Base-by-base conservation (phyloP, 2,797 vertebrate species). In the Semaprochilodus insignis region DNA sequence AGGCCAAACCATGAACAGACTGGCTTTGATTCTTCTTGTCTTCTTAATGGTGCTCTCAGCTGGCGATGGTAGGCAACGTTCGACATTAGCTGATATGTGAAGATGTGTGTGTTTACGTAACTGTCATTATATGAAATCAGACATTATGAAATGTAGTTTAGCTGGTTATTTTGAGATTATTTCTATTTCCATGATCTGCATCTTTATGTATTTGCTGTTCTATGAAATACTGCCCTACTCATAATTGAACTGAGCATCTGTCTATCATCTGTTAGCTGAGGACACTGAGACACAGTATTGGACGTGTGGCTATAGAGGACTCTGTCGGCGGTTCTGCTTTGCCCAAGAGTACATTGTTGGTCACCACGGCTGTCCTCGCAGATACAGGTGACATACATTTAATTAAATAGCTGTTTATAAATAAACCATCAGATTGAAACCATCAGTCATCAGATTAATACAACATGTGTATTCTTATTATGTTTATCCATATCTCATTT, bases 301-400 rank as follows among this genome's bases (percentile, higher is more conserved):
- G 92, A 92, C 89, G 2, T 93, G 94, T 77, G 93, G 93, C 59
- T 91, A 90, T 86, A 93, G 90, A 91, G 93, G 94, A 92, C 92
- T 91, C 90, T 95, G 94, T 91, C 92, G 89, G 74, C 91, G 90
- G 88, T 92, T 93, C 91, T 95, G 95, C 83, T 91, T 93, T 86
- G 85, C 93, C 73, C 92, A 94, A 40, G 93, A 95, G 89, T 93
- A 93, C 80, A 91, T 89, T 0, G 54, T 90, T 4, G 92, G 93
- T 76, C 93, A 94, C 88, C 93, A 94, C 0, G 93, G 92, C 25
- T 95, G 95, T 84, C 94, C 94, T 72, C 89, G 91, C 6, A 88
- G 91, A 93, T 95, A 95, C 90, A 91, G 91, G 94, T 93, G 87
- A 73, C 62, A 6, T 74, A 55, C 15, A 23, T 23, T 31, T 54